Conservation (phyloP, 1,140 invertebrate genomes). For the Euwallacea similis region DNA sequence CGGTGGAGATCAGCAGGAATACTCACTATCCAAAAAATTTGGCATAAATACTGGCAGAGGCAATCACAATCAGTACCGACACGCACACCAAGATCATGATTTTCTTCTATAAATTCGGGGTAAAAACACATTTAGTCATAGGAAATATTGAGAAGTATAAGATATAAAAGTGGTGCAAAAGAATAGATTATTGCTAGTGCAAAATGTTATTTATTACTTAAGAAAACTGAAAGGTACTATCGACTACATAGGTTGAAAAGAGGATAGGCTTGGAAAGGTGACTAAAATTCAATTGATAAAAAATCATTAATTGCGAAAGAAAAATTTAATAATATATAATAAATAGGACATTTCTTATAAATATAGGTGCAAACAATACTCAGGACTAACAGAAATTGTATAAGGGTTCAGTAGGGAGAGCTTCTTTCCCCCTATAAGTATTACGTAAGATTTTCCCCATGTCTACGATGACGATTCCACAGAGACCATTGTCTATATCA, state of each 20-base stretch:
- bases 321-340: conserved; percentile 42
- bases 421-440: no score
- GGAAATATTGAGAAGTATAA: neutral
- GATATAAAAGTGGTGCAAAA: neutral
- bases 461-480: no score
- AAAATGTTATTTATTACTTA: neutral
- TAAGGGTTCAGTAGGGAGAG: no score
- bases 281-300: conserved; percentile 11
- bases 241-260: conserved; percentile 25
- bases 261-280: neutral
- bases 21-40: conserved; percentile 40
- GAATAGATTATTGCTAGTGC: neutral
- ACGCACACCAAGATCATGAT: conserved; percentile 98
- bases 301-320: conserved; percentile 36
- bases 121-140: conserved; percentile 39
- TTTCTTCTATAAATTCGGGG: conserved; percentile 85
- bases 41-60: conserved; percentile 55
- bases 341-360: conserved; percentile 20
- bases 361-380: conserved; percentile 22
- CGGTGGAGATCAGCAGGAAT: conserved; percentile 2
- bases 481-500: no score
- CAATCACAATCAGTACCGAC: conserved; percentile 81
- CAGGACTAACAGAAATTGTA: conserved; percentile 3
- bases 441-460: no score
- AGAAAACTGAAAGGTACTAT: neutral